Evolutionary conservation across 2,113 vertebrate genomes (phyloP), one percentile per base, ranked within the genome.

Genomic region (Megatriorchis doriae): DNA sequence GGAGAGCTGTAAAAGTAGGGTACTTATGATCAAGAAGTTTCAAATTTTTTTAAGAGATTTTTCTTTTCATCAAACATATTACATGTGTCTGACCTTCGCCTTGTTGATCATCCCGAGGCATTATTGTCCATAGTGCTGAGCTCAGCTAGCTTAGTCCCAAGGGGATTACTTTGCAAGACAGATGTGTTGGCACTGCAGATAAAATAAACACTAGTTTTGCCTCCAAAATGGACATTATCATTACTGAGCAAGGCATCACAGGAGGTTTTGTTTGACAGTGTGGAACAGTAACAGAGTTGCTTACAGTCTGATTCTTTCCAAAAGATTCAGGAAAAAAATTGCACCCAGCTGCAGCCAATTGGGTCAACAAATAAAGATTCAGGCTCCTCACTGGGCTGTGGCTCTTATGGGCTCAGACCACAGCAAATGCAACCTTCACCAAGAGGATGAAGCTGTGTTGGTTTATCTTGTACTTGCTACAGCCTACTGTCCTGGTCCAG

Each of bases 321-420:
- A 59, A 86, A 67, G n/a, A 75, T 12, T 67, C 4, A 10, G 47
- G 71, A 29, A 26, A 65, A 75, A 77, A 10, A 10, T 16, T 56
- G 12, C 13, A 16, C 9, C 9, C 7, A 42, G 5, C 13, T 80
- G 26, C 32, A 93, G 25, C 12, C 6, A 22, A 1, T 15, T 79
- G 36, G 32, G 18, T 48, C 15, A 59, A 16, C 18, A 71, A 18
- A 23, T n/a, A 65, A 68, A 59, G 55, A 48, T 29, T 66, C 6
- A 26, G 66, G 8, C 3, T 81, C 8, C 9, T 65, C 3, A 4
- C 0, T 5, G 11, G 34, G 5, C 25, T 70, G 26, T 52, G 40
- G 16, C 16, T 25, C 11, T 55, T 50, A 2, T 0, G 0, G 25
- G 27, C 34, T 81, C 25, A 73, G 34, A 36, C 6, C 6, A 45